Conservation (phyloP, 2,888 invertebrate species). For the Aphodius sticticus region DNA sequence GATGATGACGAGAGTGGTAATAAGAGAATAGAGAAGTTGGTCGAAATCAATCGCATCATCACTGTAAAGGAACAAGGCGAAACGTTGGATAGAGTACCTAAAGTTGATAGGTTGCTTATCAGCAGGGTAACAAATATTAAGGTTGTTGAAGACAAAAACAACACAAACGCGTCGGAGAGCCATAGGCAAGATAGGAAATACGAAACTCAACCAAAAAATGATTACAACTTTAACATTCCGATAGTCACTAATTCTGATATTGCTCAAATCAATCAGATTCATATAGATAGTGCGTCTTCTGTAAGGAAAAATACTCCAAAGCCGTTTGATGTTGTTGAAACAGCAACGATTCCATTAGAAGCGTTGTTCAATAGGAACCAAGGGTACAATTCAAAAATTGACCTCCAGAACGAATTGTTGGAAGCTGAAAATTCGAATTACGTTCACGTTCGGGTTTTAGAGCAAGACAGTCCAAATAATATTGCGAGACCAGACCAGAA, state of each 20-base stretch:
- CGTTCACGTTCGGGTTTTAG: constrained; percentile 55
- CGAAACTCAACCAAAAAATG: constrained; percentile 57
- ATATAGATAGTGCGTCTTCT: constrained; percentile 55
- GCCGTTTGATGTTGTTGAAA: constrained; percentile 60
- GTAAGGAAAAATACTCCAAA: constrained; percentile 56
- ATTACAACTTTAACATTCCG: constrained; percentile 38
- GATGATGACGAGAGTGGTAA: constrained; percentile 57
- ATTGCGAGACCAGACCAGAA: constrained; percentile 37
- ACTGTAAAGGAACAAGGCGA: constrained; percentile 71
- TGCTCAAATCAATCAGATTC: constrained; percentile 51
- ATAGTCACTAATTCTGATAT: constrained; percentile 26
- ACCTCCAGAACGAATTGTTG: constrained; percentile 53
- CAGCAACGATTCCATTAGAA: constrained; percentile 74
- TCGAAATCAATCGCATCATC: constrained; percentile 74
- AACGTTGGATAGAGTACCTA: constrained; percentile 67
- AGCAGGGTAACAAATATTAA: constrained; percentile 74
- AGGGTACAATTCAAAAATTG: constrained; percentile 29
- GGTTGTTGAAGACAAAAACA: constrained; percentile 65
- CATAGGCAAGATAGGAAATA: constrained; percentile 44
- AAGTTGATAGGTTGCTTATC: constrained; percentile 65
- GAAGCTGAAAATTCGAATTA: constrained; percentile 55
- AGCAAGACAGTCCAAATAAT: constrained; percentile 44
- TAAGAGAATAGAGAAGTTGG: constrained; percentile 65
- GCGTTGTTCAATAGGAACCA: constrained; percentile 69
- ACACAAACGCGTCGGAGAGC: constrained; percentile 17